Evolutionary conservation across 2,888 invertebrate species (phyloP).

Genomic region (Steinernema hermaphroditum): DNA sequence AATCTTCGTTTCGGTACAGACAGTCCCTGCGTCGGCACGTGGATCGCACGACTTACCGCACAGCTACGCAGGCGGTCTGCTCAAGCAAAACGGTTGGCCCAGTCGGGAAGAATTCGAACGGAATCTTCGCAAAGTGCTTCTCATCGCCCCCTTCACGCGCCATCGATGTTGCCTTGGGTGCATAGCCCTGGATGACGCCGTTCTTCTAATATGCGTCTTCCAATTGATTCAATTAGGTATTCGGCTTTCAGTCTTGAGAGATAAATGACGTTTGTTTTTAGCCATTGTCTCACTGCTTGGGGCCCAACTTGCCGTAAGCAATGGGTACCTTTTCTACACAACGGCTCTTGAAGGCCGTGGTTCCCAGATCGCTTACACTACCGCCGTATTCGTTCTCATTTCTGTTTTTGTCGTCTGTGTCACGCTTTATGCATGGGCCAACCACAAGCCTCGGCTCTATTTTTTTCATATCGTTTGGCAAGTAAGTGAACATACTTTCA

Average conservation of each 20-base stretch:
- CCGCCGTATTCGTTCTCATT: constrained; percentile 8
- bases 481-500: too few relatives aligned
- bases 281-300: neutral
- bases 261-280: too few relatives aligned
- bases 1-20: neutral
- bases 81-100: neutral
- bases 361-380: neutral
- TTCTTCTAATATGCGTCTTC: constrained; percentile 23
- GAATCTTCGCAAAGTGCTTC: constrained; percentile 20
- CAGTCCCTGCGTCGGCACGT: neutral
- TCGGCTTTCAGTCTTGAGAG: neutral
- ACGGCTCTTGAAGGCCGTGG: neutral
- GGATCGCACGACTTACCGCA: constrained; percentile 14
- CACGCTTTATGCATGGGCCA: constrained; percentile 21
- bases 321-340: constrained; percentile 23
- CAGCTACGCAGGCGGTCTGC: neutral
- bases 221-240: constrained; percentile 15
- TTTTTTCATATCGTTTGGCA: constrained; percentile 18
- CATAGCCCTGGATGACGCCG: constrained; percentile 29
- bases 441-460: constrained; percentile 12
- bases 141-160: constrained; percentile 17
- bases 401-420: neutral
- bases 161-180: constrained; percentile 28
- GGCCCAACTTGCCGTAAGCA: neutral
- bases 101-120: constrained; percentile 10